Percentiles rank a stretch among this genome's conserved stretches.
These are phyloP conservation scores for Corydoras maculifer DNA, from an alignment of 2,113 vertebrate species.

Conservation along the genomic window DNA sequence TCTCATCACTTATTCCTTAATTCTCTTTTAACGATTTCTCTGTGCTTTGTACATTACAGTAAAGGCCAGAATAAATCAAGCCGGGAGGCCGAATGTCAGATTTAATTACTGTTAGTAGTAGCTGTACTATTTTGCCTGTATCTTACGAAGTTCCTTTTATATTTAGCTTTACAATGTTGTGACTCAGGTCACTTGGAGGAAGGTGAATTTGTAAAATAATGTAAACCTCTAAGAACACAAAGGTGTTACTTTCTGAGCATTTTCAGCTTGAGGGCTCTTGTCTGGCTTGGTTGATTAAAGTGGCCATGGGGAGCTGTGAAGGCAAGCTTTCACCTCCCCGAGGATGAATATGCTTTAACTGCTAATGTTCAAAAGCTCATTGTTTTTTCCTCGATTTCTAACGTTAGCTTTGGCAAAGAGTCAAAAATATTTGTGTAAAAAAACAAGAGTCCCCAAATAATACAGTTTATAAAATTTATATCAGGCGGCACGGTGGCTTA, in stretches of 20 bases:
- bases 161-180: background rate
- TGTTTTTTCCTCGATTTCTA: background rate
- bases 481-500: too few relatives aligned
- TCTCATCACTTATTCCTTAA: background rate
- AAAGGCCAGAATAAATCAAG: background rate
- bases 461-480: too few relatives aligned
- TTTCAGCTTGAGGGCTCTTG: background rate
- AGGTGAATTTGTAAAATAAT: background rate
- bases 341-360: background rate
- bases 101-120: background rate
- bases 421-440: too few relatives aligned
- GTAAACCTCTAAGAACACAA: background rate
- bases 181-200: too few relatives aligned
- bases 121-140: slow-evolving; percentile 12
- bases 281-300: background rate
- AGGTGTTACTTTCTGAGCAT: background rate
- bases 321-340: background rate
- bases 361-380: background rate
- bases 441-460: too few relatives aligned
- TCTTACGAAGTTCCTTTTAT: slow-evolving; percentile 1
- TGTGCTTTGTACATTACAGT: background rate
- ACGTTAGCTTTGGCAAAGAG: background rate
- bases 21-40: background rate
- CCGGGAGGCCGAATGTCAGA: background rate
- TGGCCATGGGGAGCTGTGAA: background rate